Conservation (phyloP, 2,113 vertebrate species). For the Mirounga angustirostris region DNA sequence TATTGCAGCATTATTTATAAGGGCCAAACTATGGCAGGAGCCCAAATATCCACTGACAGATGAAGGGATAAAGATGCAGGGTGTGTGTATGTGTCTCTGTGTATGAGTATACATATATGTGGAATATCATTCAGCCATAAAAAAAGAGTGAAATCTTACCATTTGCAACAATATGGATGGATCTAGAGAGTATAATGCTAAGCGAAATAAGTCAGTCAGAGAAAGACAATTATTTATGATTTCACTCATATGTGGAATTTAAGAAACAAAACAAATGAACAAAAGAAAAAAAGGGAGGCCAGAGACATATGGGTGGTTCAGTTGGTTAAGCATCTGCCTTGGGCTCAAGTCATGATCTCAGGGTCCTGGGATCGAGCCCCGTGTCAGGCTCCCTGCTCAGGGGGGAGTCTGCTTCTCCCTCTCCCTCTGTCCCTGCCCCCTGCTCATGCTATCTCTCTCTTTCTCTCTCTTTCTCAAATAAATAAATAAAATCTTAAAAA, state of each 20-base stretch:
- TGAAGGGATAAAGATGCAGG: not conserved
- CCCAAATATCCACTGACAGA: not conserved
- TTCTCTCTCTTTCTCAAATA: not conserved
- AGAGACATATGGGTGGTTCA: not conserved
- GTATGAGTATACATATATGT: not conserved
- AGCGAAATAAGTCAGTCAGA: not conserved
- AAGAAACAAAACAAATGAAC: not conserved
- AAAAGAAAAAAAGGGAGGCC: not conserved
- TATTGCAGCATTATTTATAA: not conserved
- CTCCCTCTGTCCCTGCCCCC: not conserved
- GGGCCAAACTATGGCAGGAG: not conserved
- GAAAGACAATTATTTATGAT: not conserved
- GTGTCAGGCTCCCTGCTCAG: not conserved
- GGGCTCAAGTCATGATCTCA: not conserved
- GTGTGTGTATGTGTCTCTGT: not conserved
- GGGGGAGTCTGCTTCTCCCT: not conserved
- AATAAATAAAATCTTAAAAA: not conserved
- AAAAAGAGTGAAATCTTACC: not conserved
- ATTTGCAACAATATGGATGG: not conserved
- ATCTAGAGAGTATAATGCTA: not conserved
- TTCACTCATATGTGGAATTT: not conserved
- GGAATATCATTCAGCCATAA: not conserved
- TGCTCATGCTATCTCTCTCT: not conserved
- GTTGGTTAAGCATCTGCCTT: not conserved
- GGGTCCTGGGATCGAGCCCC: not conserved